Evolutionary conservation across 2,888 invertebrate species (phyloP), one percentile per base, ranked within the genome.

Genomic region (Nasonovia ribisnigri): DNA sequence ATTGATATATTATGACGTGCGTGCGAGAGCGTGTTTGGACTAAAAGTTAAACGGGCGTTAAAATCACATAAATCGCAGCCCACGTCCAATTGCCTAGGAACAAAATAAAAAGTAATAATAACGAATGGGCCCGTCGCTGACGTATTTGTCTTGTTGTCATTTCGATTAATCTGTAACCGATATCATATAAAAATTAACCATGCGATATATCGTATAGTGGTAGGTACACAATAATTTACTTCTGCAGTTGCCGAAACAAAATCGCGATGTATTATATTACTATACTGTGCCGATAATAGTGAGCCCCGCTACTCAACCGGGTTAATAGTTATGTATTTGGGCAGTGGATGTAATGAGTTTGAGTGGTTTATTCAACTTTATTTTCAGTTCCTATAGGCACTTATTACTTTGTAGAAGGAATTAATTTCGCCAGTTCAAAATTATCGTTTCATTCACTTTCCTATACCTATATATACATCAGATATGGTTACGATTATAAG

Each of bases 31-130:
- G 67, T 48, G 48, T 90, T 90, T 24, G 11, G 48, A 57, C n/a
- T 46, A 90, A 90, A 67, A 67, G 36, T 90, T 90, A 67, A 57
- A 48, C 46, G 67, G 20, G 67, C 29, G n/a, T 90, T 90, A 67
- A 90, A 67, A 90, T 90, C 46, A 36, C 67, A 67, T 90, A 48
- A 90, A 90, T 90, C 46, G 46, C 90, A n/a, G 20, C 16, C 6
- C 77, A 77, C 77, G 77, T 46, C 36, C 67, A 48, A 67, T 48
- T 48, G 90, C 11, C 48, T 13, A 0, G 6, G 67, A 89, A 60
- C 57, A 57, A 13, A 60, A 46, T n/a, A 90, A 60, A 36, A 89
- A 89, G n/a, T n/a, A n/a, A 90, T 36, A 46, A n/a, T n/a, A 90
- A 60, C 42, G 60, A 67, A 90, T n/a, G 54, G n/a, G 20, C 29